Evolutionary conservation across 2,888 invertebrate genomes (phyloP), one percentile per base, ranked within the genome.

Genomic region (Encarsia formosa): DNA sequence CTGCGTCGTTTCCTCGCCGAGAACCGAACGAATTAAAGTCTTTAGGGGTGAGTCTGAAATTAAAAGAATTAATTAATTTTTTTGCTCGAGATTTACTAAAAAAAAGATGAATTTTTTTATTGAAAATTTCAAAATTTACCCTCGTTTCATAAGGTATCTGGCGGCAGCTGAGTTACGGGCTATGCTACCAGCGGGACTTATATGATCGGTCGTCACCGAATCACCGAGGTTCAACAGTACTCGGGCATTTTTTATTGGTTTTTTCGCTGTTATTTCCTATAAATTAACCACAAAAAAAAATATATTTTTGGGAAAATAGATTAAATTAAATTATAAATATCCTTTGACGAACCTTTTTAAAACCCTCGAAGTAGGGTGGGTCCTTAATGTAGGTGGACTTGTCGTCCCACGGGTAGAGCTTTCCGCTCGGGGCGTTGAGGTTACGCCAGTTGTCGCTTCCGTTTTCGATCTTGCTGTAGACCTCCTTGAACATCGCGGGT

Each of bases 21-120:
- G 97, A 91, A 0, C 98, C 99, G 74, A 99, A 99, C 1, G 98
- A 97, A 78, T 99, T 99, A 75, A 98, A 99, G 66, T 98, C 96
- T 53, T 87, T 82, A 0, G 97, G 94, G 0, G 90, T 89, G 13
- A 98, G 71, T 0, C 91, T 88, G 70, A 31, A 68, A 20, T 24
- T 31, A 38, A 42, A 38, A n/a, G 15, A 32, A 15, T n/a, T 31
- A 9, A 18, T 16, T 20, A 26, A 32, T 31, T 40, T 38, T 42
- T n/a, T 43, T 24, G 11, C 13, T 24, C 29, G 11, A 24, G 8
- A 22, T 24, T 23, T 5, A 24, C 31, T 15, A 35, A 38, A 29
- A 29, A 19, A 41, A 32, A 39, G n/a, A n/a, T n/a, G n/a, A n/a
- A n/a, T n/a, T n/a, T n/a, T n/a, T n/a, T n/a, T n/a, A n/a, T 42